Base-by-base conservation (phyloP, 2,797 vertebrate genomes). In the Cephalopachus bancanus region DNA sequence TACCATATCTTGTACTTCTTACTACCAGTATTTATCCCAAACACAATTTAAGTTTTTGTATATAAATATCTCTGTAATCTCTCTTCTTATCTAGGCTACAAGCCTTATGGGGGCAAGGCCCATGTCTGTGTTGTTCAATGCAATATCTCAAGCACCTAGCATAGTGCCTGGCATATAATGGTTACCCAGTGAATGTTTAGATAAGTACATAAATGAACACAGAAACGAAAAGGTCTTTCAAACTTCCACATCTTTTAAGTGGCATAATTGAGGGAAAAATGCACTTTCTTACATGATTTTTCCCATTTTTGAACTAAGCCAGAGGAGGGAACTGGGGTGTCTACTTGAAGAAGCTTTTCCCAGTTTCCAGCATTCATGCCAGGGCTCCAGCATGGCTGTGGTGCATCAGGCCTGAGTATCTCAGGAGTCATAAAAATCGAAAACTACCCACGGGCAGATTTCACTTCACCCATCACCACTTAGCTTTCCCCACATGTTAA, bases 331-430 rank as follows among this genome's bases (percentile, higher is more conserved):
- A 26, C 53, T 20, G 2, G 9, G 51, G 37, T 1, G 16, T n/a
- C 19, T 26, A 33, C 53, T 12, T 30, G n/a, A 30, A n/a, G 94
- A 84, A 49, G 9, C 20, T 53, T 20, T 69, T 81, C 17, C 37
- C 60, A 1, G 0, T 69, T 67, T 83, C 80, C 60, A n/a, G 14
- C 0, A 0, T 33, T 59, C 14, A 14, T 3, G 0, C 57, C 79
- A 53, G 3, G 4, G 16, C 15, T 14, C 44, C 10, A 4, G 30
- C 20, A 17, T 3, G 65, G 71, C 26, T 9, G 10, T 22, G 28
- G 30, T 59, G 2, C 9, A 1, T n/a, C 53, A 65, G 53, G 55
- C 59, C 80, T 4, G 16, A 55, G 30, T 15, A 5, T 83, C 75
- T 93, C 53, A n/a, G 30, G 17, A 37, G 57, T 8, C 51, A 65